Evolutionary conservation across 1,140 invertebrate species (phyloP), one percentile per base, ranked within the genome.

Genomic region (Antheraea pernyi): DNA sequence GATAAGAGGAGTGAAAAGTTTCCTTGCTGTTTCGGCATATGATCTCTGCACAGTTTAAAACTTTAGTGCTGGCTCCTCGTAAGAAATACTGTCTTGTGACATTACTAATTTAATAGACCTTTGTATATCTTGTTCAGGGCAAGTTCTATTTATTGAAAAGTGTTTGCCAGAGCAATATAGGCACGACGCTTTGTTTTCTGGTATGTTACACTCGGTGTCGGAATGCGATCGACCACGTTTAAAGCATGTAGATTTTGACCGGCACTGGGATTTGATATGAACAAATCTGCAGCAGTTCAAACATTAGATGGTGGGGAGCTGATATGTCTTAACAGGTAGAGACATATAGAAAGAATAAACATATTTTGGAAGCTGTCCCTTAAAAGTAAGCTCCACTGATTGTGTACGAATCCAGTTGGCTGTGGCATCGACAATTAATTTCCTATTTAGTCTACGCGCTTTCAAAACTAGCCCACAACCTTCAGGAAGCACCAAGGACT

Each of bases 301-400:
- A 13, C 73, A 74, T 30, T 71, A 62, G 0, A 74, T 75, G 0
- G 73, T 69, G 0, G 70, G 73, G n/a, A n/a, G n/a, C n/a, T n/a
- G n/a, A n/a, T n/a, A n/a, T n/a, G n/a, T n/a, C n/a, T n/a, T n/a
- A n/a, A n/a, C n/a, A n/a, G n/a, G n/a, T n/a, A n/a, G n/a, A n/a
- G n/a, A n/a, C n/a, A n/a, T n/a, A n/a, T n/a, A n/a, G n/a, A n/a
- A 75, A 7, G 36, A 59, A 61, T 42, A 42, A 39, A 75, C 37
- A 37, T 36, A 19, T 63, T 75, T 65, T 0, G 73, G 53, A 16
- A 42, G 7, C 11, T 42, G 39, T 0, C 7, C 3, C 11, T 42
- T 42, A 11, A 42, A 73, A 16, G 68, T 70, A 0, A 73, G 11
- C 6, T 62, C 65, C 0, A 73, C 68, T 7, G 72, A 64, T 16